Conservation (phyloP, 2,113 vertebrate genomes). For the Ptyas mucosa region DNA sequence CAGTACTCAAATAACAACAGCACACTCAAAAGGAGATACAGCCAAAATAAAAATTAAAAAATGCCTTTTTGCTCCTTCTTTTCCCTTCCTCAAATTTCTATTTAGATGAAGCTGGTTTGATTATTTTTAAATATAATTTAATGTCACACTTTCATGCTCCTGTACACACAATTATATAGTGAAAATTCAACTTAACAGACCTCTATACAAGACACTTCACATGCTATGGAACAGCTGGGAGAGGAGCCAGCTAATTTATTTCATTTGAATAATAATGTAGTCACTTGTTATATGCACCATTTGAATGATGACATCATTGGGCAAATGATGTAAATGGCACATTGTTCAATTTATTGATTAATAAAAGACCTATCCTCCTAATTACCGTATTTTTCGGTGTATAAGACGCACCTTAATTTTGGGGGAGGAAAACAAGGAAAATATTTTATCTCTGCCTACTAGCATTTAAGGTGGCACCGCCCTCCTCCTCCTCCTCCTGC, state of each 20-base stretch:
- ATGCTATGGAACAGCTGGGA: background rate
- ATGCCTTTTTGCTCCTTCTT: background rate
- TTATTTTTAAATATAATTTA: background rate
- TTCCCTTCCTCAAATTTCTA: background rate
- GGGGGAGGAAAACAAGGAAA: too few species aligned
- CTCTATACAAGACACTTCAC: background rate
- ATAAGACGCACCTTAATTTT: too few species aligned
- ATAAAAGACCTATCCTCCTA: background rate
- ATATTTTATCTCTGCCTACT: too few species aligned
- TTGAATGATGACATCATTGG: background rate
- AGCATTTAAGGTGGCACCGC: too few species aligned
- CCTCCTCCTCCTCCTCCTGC: too few species aligned
- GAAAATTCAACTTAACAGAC: background rate
- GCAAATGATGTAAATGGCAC: background rate
- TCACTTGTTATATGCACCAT: background rate
- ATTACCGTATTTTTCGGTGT: too few species aligned
- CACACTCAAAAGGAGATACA: background rate
- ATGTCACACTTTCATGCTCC: background rate
- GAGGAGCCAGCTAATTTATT: background rate
- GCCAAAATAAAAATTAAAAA: background rate
- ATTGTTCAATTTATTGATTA: background rate
- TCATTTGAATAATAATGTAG: background rate
- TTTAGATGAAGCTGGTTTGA: background rate
- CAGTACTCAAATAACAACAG: background rate
- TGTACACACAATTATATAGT: background rate